These are phyloP conservation scores for Buceros bicornis DNA, from an alignment of 2,797 vertebrate genomes.

Conservation along the genomic window DNA sequence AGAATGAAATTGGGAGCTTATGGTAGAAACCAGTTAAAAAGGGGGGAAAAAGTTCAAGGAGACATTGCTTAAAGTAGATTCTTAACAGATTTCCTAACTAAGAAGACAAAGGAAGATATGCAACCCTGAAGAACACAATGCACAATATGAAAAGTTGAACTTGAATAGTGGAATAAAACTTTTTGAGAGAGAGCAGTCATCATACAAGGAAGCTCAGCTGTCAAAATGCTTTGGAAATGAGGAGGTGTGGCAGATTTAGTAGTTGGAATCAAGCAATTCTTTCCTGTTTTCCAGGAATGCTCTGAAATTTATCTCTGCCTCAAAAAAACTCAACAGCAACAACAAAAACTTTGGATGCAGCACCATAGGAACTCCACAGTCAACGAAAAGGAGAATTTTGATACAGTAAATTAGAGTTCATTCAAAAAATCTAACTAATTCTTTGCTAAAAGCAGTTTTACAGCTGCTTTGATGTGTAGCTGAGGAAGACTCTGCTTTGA, in stretches of 20 bases:
- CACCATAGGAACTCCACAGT: neutral
- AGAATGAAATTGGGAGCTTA: neutral
- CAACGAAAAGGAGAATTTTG: neutral
- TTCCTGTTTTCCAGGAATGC: neutral
- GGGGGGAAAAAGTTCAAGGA: neutral
- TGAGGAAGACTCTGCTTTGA: constrained; percentile 26
- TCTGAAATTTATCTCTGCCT: neutral
- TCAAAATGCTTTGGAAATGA: neutral
- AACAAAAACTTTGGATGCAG: neutral
- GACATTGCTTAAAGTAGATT: neutral
- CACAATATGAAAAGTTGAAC: neutral
- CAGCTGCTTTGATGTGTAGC: constrained; percentile 28
- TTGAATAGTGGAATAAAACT: neutral
- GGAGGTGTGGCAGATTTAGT: neutral
- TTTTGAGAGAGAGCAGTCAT: neutral
- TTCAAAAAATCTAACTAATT: neutral
- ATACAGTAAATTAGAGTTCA: neutral
- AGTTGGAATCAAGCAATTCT: neutral
- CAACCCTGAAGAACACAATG: neutral
- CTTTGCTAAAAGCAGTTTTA: constrained; percentile 16
- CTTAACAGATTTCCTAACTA: neutral
- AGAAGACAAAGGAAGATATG: neutral
- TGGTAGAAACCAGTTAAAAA: neutral
- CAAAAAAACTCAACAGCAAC: neutral
- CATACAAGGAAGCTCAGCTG: neutral